Evolutionary conservation across 2,888 invertebrate genomes (phyloP), one percentile per base, ranked within the genome.

Genomic region (Tuta absoluta): DNA sequence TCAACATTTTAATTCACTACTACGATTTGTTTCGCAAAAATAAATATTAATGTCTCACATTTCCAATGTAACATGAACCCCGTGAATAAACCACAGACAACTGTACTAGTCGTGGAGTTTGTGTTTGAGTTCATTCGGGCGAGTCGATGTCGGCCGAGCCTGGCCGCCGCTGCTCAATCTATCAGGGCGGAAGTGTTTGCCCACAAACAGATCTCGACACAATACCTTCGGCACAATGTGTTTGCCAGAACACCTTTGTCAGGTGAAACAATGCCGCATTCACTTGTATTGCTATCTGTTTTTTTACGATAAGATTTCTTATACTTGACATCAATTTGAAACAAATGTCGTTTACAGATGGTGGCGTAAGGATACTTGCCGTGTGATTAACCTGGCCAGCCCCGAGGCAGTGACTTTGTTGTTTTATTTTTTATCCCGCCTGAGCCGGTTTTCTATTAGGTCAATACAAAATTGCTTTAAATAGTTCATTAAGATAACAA

Each of bases 191-290:
- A 72, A 73, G 65, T 79, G 74, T 81, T 78, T 78, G 72, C 71
- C 63, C 66, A 66, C 79, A 78, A 76, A 81, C 77, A 78, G 70
- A 71, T 72, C 68, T 62, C 69, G 70, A 68, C 66, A 79, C 77
- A 78, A 79, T 79, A 71, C 69, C 51, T 71, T 70, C 68, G 53
- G 65, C 67, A 64, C 70, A 71, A 63, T 69, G 72, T 71, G 72
- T 73, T 71, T 74, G 70, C 71, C 71, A 63, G 63, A 69, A 66
- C 66, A 67, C 69, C 74, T 72, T 68, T 71, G 72, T 74, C 72
- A 71, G 33, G 33, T 56, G 17, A 56, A 17, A 56, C 56, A 33
- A 56, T 56, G 33, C 37, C 37, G 33, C 33, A n/a, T 41, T 8
- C 17, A 45, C n/a, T 45, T 45, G 45, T 17, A 45, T 17, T 5